Base-by-base conservation (phyloP, 2,113 vertebrate genomes). In the Amazona guildingii region DNA sequence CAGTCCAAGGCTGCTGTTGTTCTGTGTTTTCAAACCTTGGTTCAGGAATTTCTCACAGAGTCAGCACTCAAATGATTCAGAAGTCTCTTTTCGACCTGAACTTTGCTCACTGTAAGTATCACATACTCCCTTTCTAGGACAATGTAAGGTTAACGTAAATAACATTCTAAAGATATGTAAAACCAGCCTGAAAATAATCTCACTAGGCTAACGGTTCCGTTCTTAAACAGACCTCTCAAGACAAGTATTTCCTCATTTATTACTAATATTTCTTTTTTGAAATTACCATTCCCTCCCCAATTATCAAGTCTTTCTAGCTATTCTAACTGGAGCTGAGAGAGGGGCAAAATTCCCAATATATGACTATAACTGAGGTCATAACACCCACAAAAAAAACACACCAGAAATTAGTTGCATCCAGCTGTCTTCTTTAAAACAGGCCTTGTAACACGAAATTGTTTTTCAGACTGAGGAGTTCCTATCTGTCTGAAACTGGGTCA, bases 1-100 rank as follows among this genome's bases (percentile, higher is more conserved):
- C 13, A 51, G 49, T 86, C 79, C 70, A 82, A 91, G 57, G 27
- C 49, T 79, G 39, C 41, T 8, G 1, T 10, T 80, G 44, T 29
- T 83, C 28, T 51, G 9, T n/a, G 37, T 83, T 88, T 69, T 84
- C 69, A 79, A 91, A 57, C 35, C 37, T 35, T 28, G 13, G 17
- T 52, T 82, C 44, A 73, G 63, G 69, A 84, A 82, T 66, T 91
- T 96, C 83, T 85, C 86, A 90, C 33, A 55, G 17, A 33, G 62
- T 95, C 91, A 95, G 88, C 92, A 92, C n/a, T 85, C 79, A 79
- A 88, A 37, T 62, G 76, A 75, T 18, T 83, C 62, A 85, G 41
- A 76, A 84, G 33, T 52, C 81, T 82, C 17, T 73, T 59, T 69
- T 46, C 74, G 73, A 64, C 57, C 70, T 89, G 96, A 89, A 94